These are phyloP conservation scores for Bombus balteatus DNA, from an alignment of 1,140 invertebrate genomes.

Conservation along the genomic window DNA sequence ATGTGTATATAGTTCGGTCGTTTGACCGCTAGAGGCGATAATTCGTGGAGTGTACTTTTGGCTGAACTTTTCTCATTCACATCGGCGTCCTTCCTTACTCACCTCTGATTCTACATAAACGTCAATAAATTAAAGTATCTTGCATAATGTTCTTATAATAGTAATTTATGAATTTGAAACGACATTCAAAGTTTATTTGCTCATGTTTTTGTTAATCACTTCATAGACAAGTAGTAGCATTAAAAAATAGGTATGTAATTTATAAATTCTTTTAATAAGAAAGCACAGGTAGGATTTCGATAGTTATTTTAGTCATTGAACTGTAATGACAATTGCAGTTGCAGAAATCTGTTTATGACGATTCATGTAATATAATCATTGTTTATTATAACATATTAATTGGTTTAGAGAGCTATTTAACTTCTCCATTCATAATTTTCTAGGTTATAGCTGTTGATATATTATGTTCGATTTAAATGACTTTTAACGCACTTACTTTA, in stretches of 20 bases:
- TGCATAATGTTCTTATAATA: background rate
- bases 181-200: background rate
- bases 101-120: constrained; percentile 5
- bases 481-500: background rate
- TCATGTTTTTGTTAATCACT: constrained; percentile 6
- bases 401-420: background rate
- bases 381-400: background rate
- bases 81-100: no score
- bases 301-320: background rate
- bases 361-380: background rate
- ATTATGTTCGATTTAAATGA: background rate
- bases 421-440: background rate
- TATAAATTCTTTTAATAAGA: background rate
- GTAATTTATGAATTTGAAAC: constrained; percentile 22
- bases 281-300: background rate
- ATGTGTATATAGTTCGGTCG: no score
- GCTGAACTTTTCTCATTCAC: no score
- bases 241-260: constrained; percentile 31
- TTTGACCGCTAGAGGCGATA: no score
- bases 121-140: constrained; percentile 26
- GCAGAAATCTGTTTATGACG: background rate
- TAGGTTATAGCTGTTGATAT: background rate
- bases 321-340: background rate
- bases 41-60: no score
- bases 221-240: constrained; percentile 4